Evolutionary conservation across 2,113 vertebrate species (phyloP), one percentile per base, ranked within the genome.

Genomic region (Verasper variegatus): DNA sequence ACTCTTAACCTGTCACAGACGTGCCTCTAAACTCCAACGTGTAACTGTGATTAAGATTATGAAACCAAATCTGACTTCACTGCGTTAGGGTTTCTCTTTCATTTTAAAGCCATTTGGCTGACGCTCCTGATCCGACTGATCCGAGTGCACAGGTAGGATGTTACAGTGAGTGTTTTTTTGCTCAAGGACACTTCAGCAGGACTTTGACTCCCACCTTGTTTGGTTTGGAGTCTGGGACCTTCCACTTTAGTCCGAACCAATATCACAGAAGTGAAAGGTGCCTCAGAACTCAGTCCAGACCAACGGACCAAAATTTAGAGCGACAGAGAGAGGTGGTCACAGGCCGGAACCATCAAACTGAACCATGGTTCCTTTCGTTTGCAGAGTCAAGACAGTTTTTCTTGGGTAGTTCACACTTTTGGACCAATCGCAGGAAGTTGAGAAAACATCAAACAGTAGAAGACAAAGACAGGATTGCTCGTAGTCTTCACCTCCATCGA

Each of bases 11-110:
- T 54, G 68, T 72, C 73, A 81, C 51, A 78, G 62, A 18, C n/a
- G 11, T 20, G 58, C 67, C 51, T 61, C 52, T 42, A 42, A 35
- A 49, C 70, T 61, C 51, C 40, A 60, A 69, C 67, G 35, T 71
- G 78, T 80, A 68, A 65, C 68, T 59, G 51, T 72, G 61, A 86
- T 83, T 81, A 78, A 81, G 74, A 78, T 84, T 84, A 82, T 70
- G 49, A 80, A 81, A 80, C 51, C 61, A 81, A 85, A 78, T 82
- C 78, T 73, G 68, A 76, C 76, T 80, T 56, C 37, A 72, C 60
- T 61, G 14, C 40, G 77, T 67, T 61, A 57, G 52, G 72, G 66
- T 83, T 81, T 76, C 65, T 55, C 8, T 74, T 80, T 18, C 74
- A 82, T 42, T 67, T 84, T 75, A 76, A 75, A 80, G 82, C 70